Conservation (phyloP, 2,113 vertebrate genomes). For the Elephas maximus region DNA sequence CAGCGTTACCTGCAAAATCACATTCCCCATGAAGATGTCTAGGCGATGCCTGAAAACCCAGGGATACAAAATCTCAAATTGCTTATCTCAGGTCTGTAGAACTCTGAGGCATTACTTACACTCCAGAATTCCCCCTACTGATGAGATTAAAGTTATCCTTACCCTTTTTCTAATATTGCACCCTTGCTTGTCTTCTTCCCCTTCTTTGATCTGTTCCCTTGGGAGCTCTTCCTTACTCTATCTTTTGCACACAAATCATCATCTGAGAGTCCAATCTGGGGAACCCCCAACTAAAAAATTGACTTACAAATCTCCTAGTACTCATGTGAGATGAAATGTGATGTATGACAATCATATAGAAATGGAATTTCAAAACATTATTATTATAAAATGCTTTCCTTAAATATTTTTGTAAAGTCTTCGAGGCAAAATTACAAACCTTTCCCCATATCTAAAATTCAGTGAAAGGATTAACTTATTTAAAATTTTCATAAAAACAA, state of each 20-base stretch:
- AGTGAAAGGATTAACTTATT: not conserved
- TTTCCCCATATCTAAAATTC: not conserved
- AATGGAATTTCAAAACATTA: slow-evolving; percentile 11
- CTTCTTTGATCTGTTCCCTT: not conserved
- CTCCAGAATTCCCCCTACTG: not conserved
- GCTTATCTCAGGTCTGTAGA: not conserved
- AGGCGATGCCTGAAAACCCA: not conserved
- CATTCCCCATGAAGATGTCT: not conserved
- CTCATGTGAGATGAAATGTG: not conserved
- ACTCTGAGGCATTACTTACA: not conserved
- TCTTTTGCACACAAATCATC: not conserved
- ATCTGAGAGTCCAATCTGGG: not conserved
- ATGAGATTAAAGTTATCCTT: not conserved
- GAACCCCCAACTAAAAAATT: not conserved
- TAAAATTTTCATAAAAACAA: not conserved
- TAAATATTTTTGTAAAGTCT: not conserved
- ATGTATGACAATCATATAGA: not conserved
- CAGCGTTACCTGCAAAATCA: not conserved
- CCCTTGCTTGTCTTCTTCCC: not conserved
- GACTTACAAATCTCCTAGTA: not conserved
- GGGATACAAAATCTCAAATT: not conserved
- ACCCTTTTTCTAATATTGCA: not conserved
- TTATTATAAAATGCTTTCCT: not conserved
- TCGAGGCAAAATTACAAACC: not conserved
- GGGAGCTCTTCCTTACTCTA: not conserved